These are phyloP conservation scores for Micropterix aruncella DNA, from an alignment of 2,888 invertebrate species.

Conservation along the genomic window DNA sequence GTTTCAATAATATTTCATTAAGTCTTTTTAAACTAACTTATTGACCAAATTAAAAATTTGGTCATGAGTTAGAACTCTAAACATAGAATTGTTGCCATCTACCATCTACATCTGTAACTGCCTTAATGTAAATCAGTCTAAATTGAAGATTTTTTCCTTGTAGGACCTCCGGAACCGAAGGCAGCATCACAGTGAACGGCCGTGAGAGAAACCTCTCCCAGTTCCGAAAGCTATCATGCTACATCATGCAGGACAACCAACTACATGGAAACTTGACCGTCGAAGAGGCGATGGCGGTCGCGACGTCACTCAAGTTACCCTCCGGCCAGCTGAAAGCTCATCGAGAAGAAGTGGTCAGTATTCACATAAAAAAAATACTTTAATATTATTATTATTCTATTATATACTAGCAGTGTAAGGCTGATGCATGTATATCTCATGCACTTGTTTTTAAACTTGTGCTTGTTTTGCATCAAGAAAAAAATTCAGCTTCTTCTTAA, in stretches of 20 bases:
- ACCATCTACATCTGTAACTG: not conserved
- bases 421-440: too few relatives aligned
- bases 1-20: too few relatives aligned
- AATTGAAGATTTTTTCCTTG: conserved; percentile 14
- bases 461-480: too few relatives aligned
- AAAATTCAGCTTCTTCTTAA: too few relatives aligned
- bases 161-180: conserved; percentile 69
- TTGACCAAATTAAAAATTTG: too few relatives aligned
- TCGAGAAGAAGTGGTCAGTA: conserved; percentile 72
- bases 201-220: conserved; percentile 68
- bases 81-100: too few relatives aligned
- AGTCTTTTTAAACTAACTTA: too few relatives aligned
- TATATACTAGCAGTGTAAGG: too few relatives aligned
- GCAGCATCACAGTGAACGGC: conserved; percentile 75
- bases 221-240: conserved; percentile 87
- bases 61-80: too few relatives aligned
- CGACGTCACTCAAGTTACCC: conserved; percentile 79
- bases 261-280: conserved; percentile 86
- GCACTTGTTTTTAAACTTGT: too few relatives aligned
- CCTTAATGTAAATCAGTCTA: conserved; percentile 2
- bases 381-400: too few relatives aligned
- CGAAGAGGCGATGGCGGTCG: conserved; percentile 88
- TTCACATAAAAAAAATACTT: too few relatives aligned
- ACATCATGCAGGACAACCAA: conserved; percentile 95
- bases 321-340: conserved; percentile 50